A percentile compares a stretch with the other conserved stretches of the same genome.
Conservation (phyloP, 2,113 vertebrate genomes). For the Sarotherodon lohbergeri region DNA sequence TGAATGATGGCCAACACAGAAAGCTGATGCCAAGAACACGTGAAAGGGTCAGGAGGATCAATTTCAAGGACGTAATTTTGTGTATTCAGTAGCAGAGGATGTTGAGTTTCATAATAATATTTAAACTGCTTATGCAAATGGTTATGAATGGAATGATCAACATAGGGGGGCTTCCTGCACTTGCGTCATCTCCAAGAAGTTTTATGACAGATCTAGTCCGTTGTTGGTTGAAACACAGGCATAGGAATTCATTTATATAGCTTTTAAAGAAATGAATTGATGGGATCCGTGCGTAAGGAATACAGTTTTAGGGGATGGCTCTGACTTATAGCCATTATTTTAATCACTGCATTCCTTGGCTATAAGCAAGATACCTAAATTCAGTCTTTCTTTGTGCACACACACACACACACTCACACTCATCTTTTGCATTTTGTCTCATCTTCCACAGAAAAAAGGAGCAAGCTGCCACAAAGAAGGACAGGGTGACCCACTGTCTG, state of each 20-base stretch:
- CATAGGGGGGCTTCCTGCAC: background rate
- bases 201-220: background rate
- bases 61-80: background rate
- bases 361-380: background rate
- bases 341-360: background rate
- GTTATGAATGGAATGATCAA: background rate
- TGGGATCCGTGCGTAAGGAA: accelerated
- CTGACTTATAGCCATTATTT: background rate
- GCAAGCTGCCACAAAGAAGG: slow-evolving; percentile 91
- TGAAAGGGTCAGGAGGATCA: background rate
- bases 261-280: background rate
- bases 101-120: background rate
- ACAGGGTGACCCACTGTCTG: slow-evolving; percentile 92
- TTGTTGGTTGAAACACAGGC: background rate
- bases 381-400: background rate
- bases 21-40: background rate
- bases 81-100: background rate
- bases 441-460: slow-evolving; percentile 87
- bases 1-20: background rate
- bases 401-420: background rate
- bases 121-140: background rate
- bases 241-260: background rate
- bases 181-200: background rate
- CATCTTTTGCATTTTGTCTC: background rate
- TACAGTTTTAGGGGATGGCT: background rate